These are phyloP conservation scores for Podarcis cretensis DNA, from an alignment of 2,113 vertebrate species.

Conservation along the genomic window DNA sequence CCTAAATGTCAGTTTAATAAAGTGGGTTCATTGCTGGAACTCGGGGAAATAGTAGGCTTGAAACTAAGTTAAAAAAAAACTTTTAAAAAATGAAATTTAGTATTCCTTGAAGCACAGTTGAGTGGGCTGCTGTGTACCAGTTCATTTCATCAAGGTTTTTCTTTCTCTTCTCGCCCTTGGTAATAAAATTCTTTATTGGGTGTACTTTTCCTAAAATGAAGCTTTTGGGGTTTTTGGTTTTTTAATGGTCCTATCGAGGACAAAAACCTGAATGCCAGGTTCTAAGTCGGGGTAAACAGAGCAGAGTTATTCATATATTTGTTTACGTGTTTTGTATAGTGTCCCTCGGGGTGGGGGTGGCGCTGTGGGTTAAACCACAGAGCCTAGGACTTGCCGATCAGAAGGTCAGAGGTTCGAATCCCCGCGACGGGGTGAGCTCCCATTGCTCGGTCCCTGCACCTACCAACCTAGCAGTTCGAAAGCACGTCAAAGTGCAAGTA, in stretches of 20 bases:
- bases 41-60: constrained; percentile 27
- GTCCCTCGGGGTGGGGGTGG: too few species aligned
- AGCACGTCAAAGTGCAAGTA: too few species aligned
- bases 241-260: neutral
- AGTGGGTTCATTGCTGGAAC: constrained; percentile 47
- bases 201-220: neutral
- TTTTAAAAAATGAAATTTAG: constrained; percentile 52
- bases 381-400: too few species aligned
- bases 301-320: too few species aligned
- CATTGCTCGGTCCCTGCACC: too few species aligned
- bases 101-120: neutral
- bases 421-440: too few species aligned
- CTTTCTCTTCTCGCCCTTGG: neutral
- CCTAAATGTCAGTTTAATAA: constrained; percentile 69
- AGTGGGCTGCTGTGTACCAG: neutral
- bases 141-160: neutral
- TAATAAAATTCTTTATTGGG: neutral
- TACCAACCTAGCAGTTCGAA: too few species aligned
- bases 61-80: constrained; percentile 37
- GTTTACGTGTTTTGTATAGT: too few species aligned
- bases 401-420: too few species aligned
- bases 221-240: neutral
- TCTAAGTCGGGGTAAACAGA: constrained; percentile 5
- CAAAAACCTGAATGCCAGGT: neutral
- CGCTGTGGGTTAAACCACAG: too few species aligned